Percentiles rank a stretch among this genome's conserved stretches.
These are phyloP conservation scores for Aleiodes testaceus DNA, from an alignment of 2,888 invertebrate species.

Conservation along the genomic window DNA sequence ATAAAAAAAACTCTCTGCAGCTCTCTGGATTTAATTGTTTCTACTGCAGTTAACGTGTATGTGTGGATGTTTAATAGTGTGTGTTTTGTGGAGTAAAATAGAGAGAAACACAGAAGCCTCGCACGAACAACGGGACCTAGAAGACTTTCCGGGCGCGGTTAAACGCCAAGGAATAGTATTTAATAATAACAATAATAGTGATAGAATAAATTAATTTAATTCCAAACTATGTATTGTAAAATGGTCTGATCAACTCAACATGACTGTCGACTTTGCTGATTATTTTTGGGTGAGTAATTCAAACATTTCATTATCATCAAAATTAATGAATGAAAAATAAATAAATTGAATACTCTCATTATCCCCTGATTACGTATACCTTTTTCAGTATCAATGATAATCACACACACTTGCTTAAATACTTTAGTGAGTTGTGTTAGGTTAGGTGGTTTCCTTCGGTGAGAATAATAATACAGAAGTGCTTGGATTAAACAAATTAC, in stretches of 20 bases:
- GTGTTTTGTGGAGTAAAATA: slow-evolving; percentile 9
- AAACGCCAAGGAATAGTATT: slow-evolving; percentile 14
- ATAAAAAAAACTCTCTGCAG: slow-evolving; percentile 1
- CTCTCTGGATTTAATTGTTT: slow-evolving; percentile 6
- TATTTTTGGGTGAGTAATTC: slow-evolving; percentile 76
- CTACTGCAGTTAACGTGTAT: not conserved
- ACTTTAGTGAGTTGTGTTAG: not conserved
- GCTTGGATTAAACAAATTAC: not conserved
- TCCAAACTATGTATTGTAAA: slow-evolving; percentile 51
- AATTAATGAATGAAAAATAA: not conserved
- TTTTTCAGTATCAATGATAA: slow-evolving; percentile 11
- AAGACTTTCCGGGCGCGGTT: slow-evolving; percentile 40
- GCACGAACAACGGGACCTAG: slow-evolving; percentile 36
- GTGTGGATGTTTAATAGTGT: slow-evolving; percentile 6
- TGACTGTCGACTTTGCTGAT: slow-evolving; percentile 78
- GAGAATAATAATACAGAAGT: not conserved
- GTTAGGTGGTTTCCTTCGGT: slow-evolving; percentile 5
- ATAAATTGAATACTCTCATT: not conserved
- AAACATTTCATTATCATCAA: slow-evolving; percentile 22
- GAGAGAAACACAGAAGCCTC: slow-evolving; percentile 34
- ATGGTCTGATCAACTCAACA: slow-evolving; percentile 71
- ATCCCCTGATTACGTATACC: slow-evolving; percentile 20
- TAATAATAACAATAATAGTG: not conserved
- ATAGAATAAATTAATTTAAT: not conserved
- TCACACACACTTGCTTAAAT: not conserved